Conservation (phyloP, 30 jellyfish, hydroid and myxozoan species). For the Rhopilema esculentum region DNA sequence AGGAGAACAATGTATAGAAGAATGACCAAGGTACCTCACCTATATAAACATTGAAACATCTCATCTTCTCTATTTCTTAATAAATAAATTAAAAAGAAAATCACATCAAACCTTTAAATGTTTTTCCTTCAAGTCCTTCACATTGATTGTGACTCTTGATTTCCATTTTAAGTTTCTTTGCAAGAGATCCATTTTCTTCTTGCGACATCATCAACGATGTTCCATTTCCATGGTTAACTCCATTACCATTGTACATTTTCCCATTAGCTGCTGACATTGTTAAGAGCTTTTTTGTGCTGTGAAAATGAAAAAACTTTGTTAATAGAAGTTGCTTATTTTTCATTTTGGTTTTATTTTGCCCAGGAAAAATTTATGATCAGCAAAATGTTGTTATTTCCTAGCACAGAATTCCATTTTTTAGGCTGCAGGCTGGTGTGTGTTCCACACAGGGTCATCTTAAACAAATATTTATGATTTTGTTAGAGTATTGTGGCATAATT, state of each 20-base stretch:
- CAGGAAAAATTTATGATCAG: background rate
- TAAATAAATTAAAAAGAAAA: background rate
- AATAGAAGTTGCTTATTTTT: background rate
- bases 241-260: background rate
- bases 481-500: too few relatives aligned
- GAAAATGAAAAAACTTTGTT: background rate
- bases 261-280: slow-evolving; percentile 16
- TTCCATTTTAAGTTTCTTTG: slow-evolving; percentile 4
- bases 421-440: too few relatives aligned
- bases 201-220: background rate
- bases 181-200: background rate
- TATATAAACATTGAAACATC: background rate
- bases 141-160: background rate
- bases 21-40: background rate
- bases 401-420: too few relatives aligned
- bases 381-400: too few relatives aligned
- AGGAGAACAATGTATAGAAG: too few relatives aligned
- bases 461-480: too few relatives aligned
- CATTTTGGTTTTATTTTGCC: background rate
- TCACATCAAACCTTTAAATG: slow-evolving; percentile 23
- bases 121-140: background rate
- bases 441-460: too few relatives aligned
- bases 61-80: background rate
- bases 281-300: background rate
- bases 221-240: background rate